Conservation (phyloP, 2,888 invertebrate species). For the Ceramica pisi region DNA sequence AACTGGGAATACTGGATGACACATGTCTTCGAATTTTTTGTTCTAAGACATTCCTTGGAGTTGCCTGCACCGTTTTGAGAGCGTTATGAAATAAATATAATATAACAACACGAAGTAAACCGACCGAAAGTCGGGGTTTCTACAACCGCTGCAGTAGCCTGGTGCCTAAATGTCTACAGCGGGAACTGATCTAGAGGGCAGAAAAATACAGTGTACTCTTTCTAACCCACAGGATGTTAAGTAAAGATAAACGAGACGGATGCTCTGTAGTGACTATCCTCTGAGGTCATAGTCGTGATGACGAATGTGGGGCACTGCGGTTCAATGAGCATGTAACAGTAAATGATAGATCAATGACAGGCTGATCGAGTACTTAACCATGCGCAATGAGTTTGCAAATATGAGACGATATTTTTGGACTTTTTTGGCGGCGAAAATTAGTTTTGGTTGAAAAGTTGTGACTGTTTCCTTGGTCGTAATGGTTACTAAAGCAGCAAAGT, state of each 20-base stretch:
- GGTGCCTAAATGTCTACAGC: not conserved
- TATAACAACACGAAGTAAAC: not conserved
- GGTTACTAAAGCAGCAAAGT: not conserved
- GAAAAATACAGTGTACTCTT: not conserved
- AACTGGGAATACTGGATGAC: not conserved
- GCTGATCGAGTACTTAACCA: conserved; percentile 9
- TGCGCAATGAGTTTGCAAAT: conserved; percentile 4
- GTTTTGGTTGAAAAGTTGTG: not conserved
- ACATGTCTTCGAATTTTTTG: no score
- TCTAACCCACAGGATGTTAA: conserved; percentile 1
- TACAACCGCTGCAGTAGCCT: not conserved
- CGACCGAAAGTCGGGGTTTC: not conserved
- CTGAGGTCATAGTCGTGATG: conserved; percentile 27
- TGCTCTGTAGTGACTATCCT: not conserved
- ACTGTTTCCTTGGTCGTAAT: not conserved
- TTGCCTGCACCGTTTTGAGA: not conserved
- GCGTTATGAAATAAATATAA: not conserved
- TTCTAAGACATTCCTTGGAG: not conserved
- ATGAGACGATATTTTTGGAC: not conserved
- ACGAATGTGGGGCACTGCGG: conserved; percentile 42
- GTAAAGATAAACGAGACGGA: conserved; percentile 6
- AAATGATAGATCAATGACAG: conserved; percentile 39
- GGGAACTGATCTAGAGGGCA: not conserved
- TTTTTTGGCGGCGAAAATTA: not conserved
- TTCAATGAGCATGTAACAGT: conserved; percentile 52